A percentile compares a stretch with the other conserved stretches of the same genome.
phyloP scores from a whole-genome alignment of 2,888 invertebrate genomes.

The Ommatoiulus sabulosus region DNA sequence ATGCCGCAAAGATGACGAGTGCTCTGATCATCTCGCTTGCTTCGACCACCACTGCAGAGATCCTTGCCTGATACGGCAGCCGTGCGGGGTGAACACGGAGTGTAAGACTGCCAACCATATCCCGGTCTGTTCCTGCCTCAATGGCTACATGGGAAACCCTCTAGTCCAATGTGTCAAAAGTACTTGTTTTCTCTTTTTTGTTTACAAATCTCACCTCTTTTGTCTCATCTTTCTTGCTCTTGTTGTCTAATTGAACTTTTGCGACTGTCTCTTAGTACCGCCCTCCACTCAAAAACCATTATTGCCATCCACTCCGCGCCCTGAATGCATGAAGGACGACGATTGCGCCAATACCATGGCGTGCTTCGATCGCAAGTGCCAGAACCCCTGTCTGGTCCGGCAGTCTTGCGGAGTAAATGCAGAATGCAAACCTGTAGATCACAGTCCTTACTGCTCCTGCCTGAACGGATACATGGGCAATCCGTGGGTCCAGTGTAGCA shows the following conservation, averaged over 20 bases:
- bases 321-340: constrained; percentile 80
- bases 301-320: constrained; percentile 66
- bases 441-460: constrained; percentile 54
- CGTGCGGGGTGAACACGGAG: constrained; percentile 84
- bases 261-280: constrained; percentile 69
- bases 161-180: not conserved
- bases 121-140: constrained; percentile 83
- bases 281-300: constrained; percentile 41
- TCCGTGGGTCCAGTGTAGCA: constrained; percentile 78
- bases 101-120: constrained; percentile 88
- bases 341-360: constrained; percentile 85
- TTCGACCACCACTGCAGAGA: constrained; percentile 85
- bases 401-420: constrained; percentile 87
- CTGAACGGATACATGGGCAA: constrained; percentile 73
- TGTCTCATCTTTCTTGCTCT: constrained; percentile 75
- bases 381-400: constrained; percentile 78
- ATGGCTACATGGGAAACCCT: constrained; percentile 75
- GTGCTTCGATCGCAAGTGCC: constrained; percentile 85
- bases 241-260: too few species aligned
- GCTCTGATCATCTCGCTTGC: constrained; percentile 85
- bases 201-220: too few species aligned
- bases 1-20: constrained; percentile 86
- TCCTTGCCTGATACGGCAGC: constrained; percentile 77
- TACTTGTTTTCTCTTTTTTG: too few species aligned
- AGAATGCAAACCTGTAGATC: constrained; percentile 47